phyloP scores from a whole-genome alignment of 2,888 invertebrate species.

The Eilema caniola region DNA sequence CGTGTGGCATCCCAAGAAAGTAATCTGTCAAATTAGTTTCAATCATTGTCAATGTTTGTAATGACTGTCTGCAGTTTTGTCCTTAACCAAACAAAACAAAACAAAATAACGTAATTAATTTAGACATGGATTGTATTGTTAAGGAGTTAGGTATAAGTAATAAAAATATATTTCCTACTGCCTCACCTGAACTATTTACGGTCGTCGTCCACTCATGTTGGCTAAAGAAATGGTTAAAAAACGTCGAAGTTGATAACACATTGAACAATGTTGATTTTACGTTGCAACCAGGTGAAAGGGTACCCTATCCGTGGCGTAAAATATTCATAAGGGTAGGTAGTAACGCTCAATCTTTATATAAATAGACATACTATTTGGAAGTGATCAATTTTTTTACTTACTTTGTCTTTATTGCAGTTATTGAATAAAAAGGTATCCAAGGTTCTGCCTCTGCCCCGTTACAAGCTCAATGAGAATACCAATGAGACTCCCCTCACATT shows the following conservation, averaged over 20 bases:
- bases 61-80: slow-evolving; percentile 50
- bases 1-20: slow-evolving; percentile 21
- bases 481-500: slow-evolving; percentile 90
- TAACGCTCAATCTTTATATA: neutral
- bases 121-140: slow-evolving; percentile 89
- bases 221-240: slow-evolving; percentile 88
- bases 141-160: slow-evolving; percentile 91
- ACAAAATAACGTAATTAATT: slow-evolving; percentile 57
- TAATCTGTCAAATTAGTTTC: slow-evolving; percentile 32
- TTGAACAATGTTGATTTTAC: slow-evolving; percentile 78
- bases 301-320: slow-evolving; percentile 86
- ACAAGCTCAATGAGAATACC: slow-evolving; percentile 76
- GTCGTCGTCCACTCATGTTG: slow-evolving; percentile 89
- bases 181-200: slow-evolving; percentile 87
- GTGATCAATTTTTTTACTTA: slow-evolving; percentile 6
- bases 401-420: slow-evolving; percentile 78
- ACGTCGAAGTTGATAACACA: slow-evolving; percentile 74
- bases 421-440: slow-evolving; percentile 90
- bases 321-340: slow-evolving; percentile 84
- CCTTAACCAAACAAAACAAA: slow-evolving; percentile 75
- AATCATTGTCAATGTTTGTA: slow-evolving; percentile 35
- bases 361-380: neutral
- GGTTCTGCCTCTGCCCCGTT: slow-evolving; percentile 91
- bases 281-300: slow-evolving; percentile 84
- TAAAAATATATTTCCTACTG: slow-evolving; percentile 88